Evolutionary conservation across 2,888 invertebrate genomes (phyloP), one percentile per base, ranked within the genome.

Genomic region (Caenorhabditis zanzibari): DNA sequence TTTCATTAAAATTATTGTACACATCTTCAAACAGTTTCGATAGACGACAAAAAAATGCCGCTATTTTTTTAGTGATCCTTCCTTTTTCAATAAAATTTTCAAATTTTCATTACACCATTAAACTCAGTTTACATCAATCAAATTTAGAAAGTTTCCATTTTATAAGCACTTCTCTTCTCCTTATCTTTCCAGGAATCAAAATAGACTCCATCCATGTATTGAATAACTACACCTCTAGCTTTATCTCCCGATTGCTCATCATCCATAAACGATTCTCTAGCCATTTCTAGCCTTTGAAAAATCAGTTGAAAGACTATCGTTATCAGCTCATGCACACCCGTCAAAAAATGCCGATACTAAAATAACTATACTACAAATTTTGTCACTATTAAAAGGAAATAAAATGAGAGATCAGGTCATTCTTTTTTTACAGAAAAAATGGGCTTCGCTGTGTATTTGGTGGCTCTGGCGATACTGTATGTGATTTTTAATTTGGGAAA

Each of bases 361-460:
- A n/a, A 38, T 24, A 28, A 73, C 73, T 73, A 73, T 35, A 73
- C 73, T 47, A 61, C 73, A 49, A 47, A 35, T 59, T 61, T 61
- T n/a, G 3, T 5, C 19, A 19, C 44, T n/a, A 47, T 72, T 61
- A 49, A 49, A 22, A 73, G 16, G 52, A 63, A 63, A 47, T 49
- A 12, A 10, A 47, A 19, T 59, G 14, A 24, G 19, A 47, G 19
- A 19, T 63, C 12, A 14, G 35, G 35, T 14, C 38, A 35, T 16
- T 24, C 22, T 38, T 41, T 56, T 56, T 1, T 54, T 71, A 44
- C 72, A 72, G 59, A 59, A 38, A 38, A 38, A 38, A 84, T 84
- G 84, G 84, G 84, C 14, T 35, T 81, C 19, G 52, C 71, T 7
- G 76, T 81, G 26, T 84, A 76, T 19, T 5, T 80, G 12, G 19